phyloP scores from a whole-genome alignment of 2,797 vertebrate genomes.

The Mionectes olivaceus region DNA sequence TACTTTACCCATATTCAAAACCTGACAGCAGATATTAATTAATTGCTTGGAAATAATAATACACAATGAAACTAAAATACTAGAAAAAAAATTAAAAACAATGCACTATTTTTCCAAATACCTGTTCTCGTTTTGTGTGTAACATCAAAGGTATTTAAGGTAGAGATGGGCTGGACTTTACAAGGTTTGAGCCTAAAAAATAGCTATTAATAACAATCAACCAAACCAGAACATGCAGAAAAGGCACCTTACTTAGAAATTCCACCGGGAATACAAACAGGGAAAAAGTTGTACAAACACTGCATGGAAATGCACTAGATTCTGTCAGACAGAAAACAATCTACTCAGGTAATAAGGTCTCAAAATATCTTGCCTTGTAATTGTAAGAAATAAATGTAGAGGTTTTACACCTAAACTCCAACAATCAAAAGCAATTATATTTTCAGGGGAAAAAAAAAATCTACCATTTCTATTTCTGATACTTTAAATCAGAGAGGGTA shows the following conservation, averaged over 20 bases:
- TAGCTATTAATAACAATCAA: background rate
- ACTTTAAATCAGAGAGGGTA: background rate
- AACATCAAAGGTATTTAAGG: background rate
- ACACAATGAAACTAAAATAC: background rate
- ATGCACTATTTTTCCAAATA: background rate
- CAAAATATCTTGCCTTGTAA: background rate
- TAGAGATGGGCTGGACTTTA: background rate
- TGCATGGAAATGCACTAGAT: background rate
- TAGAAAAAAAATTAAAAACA: background rate
- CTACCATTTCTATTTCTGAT: background rate
- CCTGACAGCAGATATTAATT: background rate
- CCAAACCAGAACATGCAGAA: background rate
- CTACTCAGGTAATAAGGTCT: background rate
- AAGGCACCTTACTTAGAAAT: background rate
- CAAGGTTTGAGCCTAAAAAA: background rate
- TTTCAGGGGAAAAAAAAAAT: rapidly evolving
- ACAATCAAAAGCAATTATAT: background rate
- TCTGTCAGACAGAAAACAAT: background rate
- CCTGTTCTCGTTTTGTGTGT: background rate
- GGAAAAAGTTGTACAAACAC: background rate
- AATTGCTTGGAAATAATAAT: background rate
- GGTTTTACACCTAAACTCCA: background rate
- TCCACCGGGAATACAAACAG: background rate
- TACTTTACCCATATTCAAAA: background rate
- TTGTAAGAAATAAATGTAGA: background rate